These are phyloP conservation scores for pig (Sus scrofa) DNA, from an alignment of 2,113 vertebrate species.

Conservation along the genomic window T2T-Sscrofa CM000826.6:76302501-76303000, in stretches of 20 bases:
- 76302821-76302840: background rate
- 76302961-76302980: background rate
- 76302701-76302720: background rate
- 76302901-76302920: background rate
- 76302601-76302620: background rate
- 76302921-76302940: background rate
- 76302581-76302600: background rate
- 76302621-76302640: background rate
- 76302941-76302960: accelerated
- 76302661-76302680: background rate
- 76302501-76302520: accelerated
- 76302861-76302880: accelerated
- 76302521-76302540: background rate
- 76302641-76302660: accelerated
- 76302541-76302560: no score
- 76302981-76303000: background rate
- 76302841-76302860: accelerated
- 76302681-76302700: background rate
- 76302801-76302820: accelerated
- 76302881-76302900: accelerated
- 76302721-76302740: background rate
- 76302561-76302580: accelerated
- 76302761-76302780: background rate
- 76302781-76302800: background rate
- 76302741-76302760: background rate